Evolutionary conservation across 2,113 vertebrate genomes (phyloP).

Genomic region (Papio anubis): DNA sequence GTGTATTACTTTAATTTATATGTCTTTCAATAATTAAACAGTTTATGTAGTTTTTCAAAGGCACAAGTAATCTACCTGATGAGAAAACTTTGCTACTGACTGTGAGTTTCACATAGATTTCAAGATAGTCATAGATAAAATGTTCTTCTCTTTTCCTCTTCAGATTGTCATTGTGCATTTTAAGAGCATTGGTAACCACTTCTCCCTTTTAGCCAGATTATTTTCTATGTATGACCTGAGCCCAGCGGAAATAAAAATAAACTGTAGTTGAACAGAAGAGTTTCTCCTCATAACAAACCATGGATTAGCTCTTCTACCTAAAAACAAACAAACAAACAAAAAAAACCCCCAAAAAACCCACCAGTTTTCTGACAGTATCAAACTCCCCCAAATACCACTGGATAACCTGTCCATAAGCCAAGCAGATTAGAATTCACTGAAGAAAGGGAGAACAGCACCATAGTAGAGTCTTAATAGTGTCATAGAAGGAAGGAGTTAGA

Average conservation of each 20-base stretch:
- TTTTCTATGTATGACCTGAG: background rate
- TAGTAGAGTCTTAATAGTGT: background rate
- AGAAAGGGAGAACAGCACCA: background rate
- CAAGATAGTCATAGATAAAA: background rate
- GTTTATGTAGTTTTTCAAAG: background rate
- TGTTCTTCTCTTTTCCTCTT: background rate
- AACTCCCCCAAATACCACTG: background rate
- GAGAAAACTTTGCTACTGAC: background rate
- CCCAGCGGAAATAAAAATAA: background rate
- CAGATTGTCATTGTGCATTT: background rate
- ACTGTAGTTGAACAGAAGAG: background rate
- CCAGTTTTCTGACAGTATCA: background rate
- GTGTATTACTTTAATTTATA: background rate
- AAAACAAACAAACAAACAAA: no score
- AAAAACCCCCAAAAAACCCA: no score
- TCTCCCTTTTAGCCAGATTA: background rate
- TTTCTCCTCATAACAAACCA: background rate
- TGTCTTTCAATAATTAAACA: background rate
- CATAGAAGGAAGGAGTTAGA: background rate
- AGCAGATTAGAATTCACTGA: background rate
- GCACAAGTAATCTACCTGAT: background rate
- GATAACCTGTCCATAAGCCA: background rate
- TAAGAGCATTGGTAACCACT: background rate
- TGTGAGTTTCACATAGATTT: background rate
- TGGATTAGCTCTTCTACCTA: background rate